Conservation (phyloP, 2,888 invertebrate genomes). For the Strigamia crassipes region DNA sequence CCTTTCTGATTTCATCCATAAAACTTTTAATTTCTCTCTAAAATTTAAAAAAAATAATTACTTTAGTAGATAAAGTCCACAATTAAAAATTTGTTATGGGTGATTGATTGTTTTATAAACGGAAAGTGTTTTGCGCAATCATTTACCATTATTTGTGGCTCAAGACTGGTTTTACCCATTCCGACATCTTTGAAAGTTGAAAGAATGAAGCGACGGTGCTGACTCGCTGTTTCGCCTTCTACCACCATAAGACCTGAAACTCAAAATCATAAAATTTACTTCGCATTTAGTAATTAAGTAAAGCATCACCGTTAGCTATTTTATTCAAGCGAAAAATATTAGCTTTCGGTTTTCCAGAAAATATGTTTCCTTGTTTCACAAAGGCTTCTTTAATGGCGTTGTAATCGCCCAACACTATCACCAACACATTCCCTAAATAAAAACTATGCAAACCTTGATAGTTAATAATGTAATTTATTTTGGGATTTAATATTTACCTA, state of each 20-base stretch:
- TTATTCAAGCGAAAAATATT: neutral
- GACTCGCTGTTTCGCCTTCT: neutral
- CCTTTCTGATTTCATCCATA: neutral
- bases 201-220: neutral
- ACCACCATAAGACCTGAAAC: neutral
- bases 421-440: neutral
- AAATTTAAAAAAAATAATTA: too few species aligned
- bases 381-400: neutral
- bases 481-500: neutral
- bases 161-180: slow-evolving; percentile 24
- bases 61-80: too few species aligned
- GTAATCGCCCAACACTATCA: neutral
- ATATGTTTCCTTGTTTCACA: neutral
- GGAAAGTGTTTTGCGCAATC: neutral
- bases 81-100: too few species aligned
- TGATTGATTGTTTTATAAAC: too few species aligned
- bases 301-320: neutral
- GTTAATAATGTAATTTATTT: neutral
- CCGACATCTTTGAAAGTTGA: neutral
- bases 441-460: neutral
- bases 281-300: neutral
- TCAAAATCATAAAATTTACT: neutral
- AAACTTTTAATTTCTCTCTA: neutral
- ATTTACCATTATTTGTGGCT: neutral
- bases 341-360: neutral